A percentile compares a stretch with the other conserved stretches of the same genome.
Evolutionary conservation across 2,797 vertebrate genomes (phyloP).

Genomic region (Premnoplex brunnescens): DNA sequence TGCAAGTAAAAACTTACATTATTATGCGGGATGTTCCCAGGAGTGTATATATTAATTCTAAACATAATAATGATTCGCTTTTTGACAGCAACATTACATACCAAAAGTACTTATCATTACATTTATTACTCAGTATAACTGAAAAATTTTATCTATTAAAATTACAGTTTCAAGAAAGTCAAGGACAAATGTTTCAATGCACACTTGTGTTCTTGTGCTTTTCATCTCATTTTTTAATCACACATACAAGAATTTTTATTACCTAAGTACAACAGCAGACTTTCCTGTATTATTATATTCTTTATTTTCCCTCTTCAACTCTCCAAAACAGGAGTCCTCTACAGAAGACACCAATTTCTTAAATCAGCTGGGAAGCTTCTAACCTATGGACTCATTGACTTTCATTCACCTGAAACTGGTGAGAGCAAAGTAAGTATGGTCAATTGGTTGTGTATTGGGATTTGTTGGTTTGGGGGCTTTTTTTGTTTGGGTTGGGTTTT

Average conservation of each 20-base stretch:
- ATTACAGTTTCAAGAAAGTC: background rate
- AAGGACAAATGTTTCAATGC: background rate
- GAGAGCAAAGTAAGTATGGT: background rate
- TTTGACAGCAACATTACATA: background rate
- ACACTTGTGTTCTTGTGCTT: background rate
- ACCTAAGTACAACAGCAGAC: background rate
- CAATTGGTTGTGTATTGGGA: background rate
- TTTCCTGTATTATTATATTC: background rate
- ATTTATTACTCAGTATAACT: background rate
- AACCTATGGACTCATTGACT: background rate
- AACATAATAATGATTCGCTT: background rate
- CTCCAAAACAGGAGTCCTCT: background rate
- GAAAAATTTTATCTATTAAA: background rate
- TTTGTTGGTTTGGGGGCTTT: background rate
- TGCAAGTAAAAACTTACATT: background rate
- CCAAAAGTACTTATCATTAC: background rate
- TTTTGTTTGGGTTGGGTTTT: background rate
- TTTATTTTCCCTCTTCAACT: background rate
- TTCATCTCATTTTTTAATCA: background rate
- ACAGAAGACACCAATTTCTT: background rate
- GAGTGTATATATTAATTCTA: background rate
- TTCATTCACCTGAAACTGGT: background rate
- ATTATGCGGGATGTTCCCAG: background rate
- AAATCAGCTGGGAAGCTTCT: background rate
- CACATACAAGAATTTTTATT: background rate